These are phyloP conservation scores for Mamestra brassicae DNA, from an alignment of 2,888 invertebrate species.

Conservation along the genomic window DNA sequence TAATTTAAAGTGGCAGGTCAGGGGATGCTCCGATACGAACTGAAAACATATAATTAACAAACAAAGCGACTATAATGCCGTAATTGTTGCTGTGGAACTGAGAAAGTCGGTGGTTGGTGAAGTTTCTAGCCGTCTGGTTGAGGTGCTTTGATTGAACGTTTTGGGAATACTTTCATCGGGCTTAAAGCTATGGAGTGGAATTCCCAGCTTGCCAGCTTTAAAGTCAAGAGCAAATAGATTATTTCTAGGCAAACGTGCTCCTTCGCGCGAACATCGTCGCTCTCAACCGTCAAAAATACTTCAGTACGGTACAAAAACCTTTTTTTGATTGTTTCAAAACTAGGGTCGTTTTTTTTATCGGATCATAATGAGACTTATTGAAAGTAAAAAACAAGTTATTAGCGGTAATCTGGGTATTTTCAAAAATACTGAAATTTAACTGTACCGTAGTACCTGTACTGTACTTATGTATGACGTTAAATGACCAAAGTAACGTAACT, in stretches of 20 bases:
- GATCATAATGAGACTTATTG: no score
- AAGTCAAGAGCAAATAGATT: no score
- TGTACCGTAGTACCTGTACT: constrained; percentile 23
- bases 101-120: neutral
- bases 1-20: constrained; percentile 73
- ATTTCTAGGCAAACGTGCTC: no score
- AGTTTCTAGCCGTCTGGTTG: constrained; percentile 1
- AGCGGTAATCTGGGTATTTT: constrained; percentile 10
- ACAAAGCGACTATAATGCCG: constrained; percentile 70
- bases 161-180: no score
- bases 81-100: constrained; percentile 58
- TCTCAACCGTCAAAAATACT: no score
- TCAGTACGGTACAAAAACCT: no score
- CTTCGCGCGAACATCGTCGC: no score
- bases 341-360: neutral
- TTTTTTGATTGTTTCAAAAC: neutral
- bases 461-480: constrained; percentile 31
- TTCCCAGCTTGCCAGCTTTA: no score
- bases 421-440: constrained; percentile 18
- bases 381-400: no score
- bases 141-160: neutral
- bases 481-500: constrained; percentile 37
- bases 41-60: constrained; percentile 82
- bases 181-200: no score
- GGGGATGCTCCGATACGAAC: constrained; percentile 64